A percentile compares a stretch with the other conserved stretches of the same genome.
phyloP scores from a whole-genome alignment of 2,113 vertebrate genomes.

The Xiphorhynchus elegans region DNA sequence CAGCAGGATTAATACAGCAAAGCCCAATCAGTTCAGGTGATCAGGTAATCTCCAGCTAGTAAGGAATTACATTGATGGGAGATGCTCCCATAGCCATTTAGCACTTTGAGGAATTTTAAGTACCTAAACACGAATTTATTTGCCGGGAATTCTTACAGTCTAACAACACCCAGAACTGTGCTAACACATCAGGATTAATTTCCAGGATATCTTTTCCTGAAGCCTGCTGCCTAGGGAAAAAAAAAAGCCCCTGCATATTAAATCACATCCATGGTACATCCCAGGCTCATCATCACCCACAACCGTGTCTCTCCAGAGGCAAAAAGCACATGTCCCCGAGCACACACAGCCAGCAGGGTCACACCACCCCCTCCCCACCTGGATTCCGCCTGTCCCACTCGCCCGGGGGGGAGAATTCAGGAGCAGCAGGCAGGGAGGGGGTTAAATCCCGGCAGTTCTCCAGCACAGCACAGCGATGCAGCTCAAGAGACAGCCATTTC shows the following conservation, averaged over 20 bases:
- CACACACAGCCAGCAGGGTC: not conserved
- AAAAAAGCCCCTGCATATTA: not conserved
- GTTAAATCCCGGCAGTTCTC: not conserved
- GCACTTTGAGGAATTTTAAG: accelerated
- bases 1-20: conserved; percentile 12
- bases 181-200: not conserved
- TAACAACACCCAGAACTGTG: not conserved
- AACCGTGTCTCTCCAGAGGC: not conserved
- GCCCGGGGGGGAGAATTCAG: accelerated
- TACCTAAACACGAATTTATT: not conserved
- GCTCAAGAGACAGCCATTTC: not conserved
- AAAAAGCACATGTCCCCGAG: accelerated
- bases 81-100: not conserved
- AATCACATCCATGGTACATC: not conserved
- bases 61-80: not conserved
- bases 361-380: not conserved
- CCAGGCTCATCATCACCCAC: not conserved
- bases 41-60: conserved; percentile 16
- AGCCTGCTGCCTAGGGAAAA: not conserved
- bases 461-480: not conserved
- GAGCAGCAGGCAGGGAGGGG: not conserved
- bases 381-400: not conserved
- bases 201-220: not conserved
- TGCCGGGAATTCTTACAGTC: not conserved
- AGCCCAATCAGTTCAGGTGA: not conserved